Conservation (phyloP, 2,113 vertebrate species). For the Cnemophilus loriae region DNA sequence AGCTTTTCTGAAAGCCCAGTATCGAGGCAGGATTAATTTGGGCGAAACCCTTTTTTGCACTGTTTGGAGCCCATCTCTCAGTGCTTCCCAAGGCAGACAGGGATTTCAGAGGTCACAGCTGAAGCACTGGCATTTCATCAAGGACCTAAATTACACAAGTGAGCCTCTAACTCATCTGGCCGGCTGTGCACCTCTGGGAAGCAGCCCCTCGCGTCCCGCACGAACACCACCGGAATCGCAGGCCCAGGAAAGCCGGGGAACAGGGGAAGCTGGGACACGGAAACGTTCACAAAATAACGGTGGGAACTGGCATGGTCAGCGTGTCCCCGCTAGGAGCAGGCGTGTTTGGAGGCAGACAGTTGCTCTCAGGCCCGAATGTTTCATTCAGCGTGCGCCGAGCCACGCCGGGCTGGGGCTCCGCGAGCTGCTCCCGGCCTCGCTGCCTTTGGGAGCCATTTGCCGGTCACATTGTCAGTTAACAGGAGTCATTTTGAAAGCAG, state of each 20-base stretch:
- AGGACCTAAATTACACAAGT: neutral
- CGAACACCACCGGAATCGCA: fast-evolving
- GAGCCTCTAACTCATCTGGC: fast-evolving
- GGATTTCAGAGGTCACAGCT: neutral
- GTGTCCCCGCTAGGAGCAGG: neutral
- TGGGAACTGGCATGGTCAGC: fast-evolving
- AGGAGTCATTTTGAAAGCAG: constrained; percentile 76
- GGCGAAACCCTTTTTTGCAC: neutral
- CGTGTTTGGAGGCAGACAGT: neutral
- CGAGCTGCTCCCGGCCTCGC: neutral
- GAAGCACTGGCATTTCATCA: neutral
- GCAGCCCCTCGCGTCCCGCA: fast-evolving
- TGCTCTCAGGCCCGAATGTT: neutral
- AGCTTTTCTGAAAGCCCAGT: neutral
- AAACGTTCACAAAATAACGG: neutral
- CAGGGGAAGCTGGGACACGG: too few species aligned
- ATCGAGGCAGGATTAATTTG: neutral
- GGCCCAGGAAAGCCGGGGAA: neutral
- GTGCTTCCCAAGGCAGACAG: neutral
- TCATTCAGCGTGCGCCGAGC: neutral
- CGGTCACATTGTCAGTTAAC: constrained; percentile 62
- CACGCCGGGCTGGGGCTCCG: neutral
- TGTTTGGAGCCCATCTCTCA: neutral
- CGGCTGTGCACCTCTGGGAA: neutral
- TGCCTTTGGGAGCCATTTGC: constrained; percentile 60